Evolutionary conservation across 35 echinoderm and acorn worm genomes (phyloP), one percentile per base, ranked within the genome.

Genomic region (Eucidaris tribuloides): DNA sequence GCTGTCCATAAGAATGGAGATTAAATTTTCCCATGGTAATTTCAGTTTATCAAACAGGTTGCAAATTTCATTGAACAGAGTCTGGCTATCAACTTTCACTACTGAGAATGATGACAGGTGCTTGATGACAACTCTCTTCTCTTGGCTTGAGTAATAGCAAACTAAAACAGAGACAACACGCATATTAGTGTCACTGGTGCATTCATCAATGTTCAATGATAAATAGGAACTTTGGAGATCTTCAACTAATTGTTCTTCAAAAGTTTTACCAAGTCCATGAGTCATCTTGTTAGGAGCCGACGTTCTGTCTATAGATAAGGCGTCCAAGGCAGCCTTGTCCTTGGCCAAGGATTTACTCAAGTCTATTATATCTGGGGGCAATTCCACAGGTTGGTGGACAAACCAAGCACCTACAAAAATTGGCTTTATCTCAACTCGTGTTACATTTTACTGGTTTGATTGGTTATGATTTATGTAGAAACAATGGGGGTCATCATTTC

Each of bases 1-100:
- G 19, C 19, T 46, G 81, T 90, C 87, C 87, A 90, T 90, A 11
- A 90, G 35, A 35, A 90, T 83, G 1, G 87, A 90, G 18, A 90
- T 27, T n/a, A 90, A n/a, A 29, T 90, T 90, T 20, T 83, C 24
- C 77, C 79, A 90, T 2, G 87, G 87, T 2, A 88, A 15, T 3
- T 62, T 48, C 0, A 18, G 3, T 30, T 87, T 48, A 20, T 89
- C 78, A 71, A 82, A 89, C 41, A 89, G 3, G 9, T 3, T 46
- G 30, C 54, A 60, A 58, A 89, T 31, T 68, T 81, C 44, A 57
- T 89, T 68, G 46, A 72, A 89, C 29, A 89, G 34, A 29, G 45
- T 57, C 42, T 89, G 3, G 61, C 29, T 58, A 22, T 81, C 43
- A 2, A 82, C 87, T 50, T 81, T 89, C 6, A 74, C 58, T 29